A percentile compares a stretch with the other conserved stretches of the same genome.
Evolutionary conservation across 1,140 invertebrate species (phyloP).

Genomic region (Carposina sasakii): DNA sequence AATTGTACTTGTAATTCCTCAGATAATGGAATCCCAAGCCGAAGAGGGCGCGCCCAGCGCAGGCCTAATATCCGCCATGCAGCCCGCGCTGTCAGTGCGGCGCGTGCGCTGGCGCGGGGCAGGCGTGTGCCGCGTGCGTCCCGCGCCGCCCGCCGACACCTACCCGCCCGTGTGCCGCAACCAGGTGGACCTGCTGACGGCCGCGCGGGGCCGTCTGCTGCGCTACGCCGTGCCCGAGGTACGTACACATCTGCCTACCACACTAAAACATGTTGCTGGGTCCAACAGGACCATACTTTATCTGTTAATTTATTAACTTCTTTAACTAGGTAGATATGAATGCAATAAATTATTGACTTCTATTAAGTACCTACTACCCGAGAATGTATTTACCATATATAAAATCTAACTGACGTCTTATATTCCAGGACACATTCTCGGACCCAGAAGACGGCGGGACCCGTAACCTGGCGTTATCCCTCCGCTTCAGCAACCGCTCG

Average conservation of each 20-base stretch:
- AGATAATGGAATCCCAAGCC: constrained; percentile 73
- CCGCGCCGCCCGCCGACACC: constrained; percentile 74
- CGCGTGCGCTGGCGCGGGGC: constrained; percentile 76
- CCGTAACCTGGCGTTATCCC: constrained; percentile 79
- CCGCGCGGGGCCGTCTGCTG: constrained; percentile 83
- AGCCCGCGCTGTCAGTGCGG: constrained; percentile 77
- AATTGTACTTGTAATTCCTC: no score
- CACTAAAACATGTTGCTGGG: no score
- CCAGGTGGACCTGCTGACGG: constrained; percentile 88
- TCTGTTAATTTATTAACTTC: no score
- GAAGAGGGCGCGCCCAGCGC: constrained; percentile 72
- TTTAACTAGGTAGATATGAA: no score
- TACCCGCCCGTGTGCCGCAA: constrained; percentile 84
- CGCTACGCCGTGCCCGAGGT: constrained; percentile 86
- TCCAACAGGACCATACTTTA: no score
- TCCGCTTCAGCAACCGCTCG: constrained; percentile 81
- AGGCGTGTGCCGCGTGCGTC: constrained; percentile 78
- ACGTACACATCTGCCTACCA: no score
- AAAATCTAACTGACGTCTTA: no score
- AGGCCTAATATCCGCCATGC: constrained; percentile 72
- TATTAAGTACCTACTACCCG: no score
- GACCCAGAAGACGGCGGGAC: constrained; percentile 89
- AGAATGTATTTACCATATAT: no score
- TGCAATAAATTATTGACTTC: no score
- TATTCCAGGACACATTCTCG: constrained; percentile 88